Evolutionary conservation across 2,113 vertebrate genomes (phyloP), one percentile per base, ranked within the genome.

Genomic region (Hipposideros armiger): DNA sequence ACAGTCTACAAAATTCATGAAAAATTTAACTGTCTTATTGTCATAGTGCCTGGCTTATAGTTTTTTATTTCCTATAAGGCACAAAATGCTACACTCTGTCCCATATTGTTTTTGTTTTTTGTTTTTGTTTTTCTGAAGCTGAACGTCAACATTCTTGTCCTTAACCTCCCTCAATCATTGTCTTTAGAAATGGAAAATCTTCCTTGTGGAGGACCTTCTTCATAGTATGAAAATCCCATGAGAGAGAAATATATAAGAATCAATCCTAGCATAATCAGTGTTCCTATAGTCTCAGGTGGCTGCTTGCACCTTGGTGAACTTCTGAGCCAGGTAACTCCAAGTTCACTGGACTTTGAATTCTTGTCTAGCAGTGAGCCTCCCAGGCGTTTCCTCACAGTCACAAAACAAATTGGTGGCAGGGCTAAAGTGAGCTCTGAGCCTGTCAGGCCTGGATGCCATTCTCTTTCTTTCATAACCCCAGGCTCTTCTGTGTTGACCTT

Each of bases 91-190:
- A 70, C 85, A n/a, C 15, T 84, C 13, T 45, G 4, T n/a, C 32
- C 2, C 26, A 22, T 32, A 9, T 56, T 7, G 17, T n/a, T 50
- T 7, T 62, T 3, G 0, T 7, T 28, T 60, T 6, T 40, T 3
- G 1, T 8, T 22, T 58, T 77, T 36, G 36, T 32, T 56, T 58
- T 16, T 20, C 2, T 88, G 7, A 85, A 92, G 30, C 32, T 76
- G 54, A 85, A 8, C 0, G n/a, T 67, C 50, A 54, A 52, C 13
- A n/a, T 58, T 93, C 30, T 80, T 73, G 22, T 7, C 20, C 0
- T 28, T 58, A 90, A 66, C 47, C 4, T 4, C 17, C 9, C 77
- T 56, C 22, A 87, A 19, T 32, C 32, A 36, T 11, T 58, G 11
- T 2, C 16, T 83, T 70, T 70, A 81, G 24, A 40, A 60, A 47